Evolutionary conservation across 2,888 invertebrate species (phyloP), one percentile per base, ranked within the genome.

Genomic region (Drosophila setosimentum): DNA sequence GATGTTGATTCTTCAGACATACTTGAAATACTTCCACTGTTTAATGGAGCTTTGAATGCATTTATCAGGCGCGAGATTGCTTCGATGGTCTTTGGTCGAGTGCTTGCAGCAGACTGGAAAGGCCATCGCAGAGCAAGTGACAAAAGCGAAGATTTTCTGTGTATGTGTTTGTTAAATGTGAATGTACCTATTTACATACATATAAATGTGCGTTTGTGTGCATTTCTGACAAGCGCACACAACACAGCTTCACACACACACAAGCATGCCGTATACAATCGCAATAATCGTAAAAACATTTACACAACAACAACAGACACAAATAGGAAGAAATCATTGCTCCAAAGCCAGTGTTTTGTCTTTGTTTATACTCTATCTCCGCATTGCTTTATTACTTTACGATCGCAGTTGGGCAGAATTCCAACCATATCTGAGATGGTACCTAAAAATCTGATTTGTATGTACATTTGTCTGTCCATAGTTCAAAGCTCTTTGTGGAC

Each of bases 1-100:
- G 80, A 86, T 62, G 82, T 74, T 58, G 80, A 88, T 69, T 79
- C 79, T 72, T 83, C 84, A 72, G 91, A 89, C 90, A 90, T 90
- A 72, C 79, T 68, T 50, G 24, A 45, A 24, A 45, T 24, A 24
- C 60, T 57, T 24, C 48, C 45, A 64, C 61, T 54, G 59, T 71
- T 76, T 48, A 76, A 50, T 49, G n/a, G 29, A 40, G 32, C 21
- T 37, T 21, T 21, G 8, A 11, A 18, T 32, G 24, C 30, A 30
- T 54, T 67, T 58, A 40, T 73, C 24, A 61, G 37, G 30, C 18
- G 6, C 60, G 13, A 6, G 32, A 40, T 37, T 29, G 51, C 32
- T 50, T 61, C 35, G 40, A 33, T 45, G 55, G 57, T 59, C 59
- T 64, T 65, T 57, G 89, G 70, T 82, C 72, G 73, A 78, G 66